Conservation (phyloP, 2,888 invertebrate species). For the Apodemia duryi region DNA sequence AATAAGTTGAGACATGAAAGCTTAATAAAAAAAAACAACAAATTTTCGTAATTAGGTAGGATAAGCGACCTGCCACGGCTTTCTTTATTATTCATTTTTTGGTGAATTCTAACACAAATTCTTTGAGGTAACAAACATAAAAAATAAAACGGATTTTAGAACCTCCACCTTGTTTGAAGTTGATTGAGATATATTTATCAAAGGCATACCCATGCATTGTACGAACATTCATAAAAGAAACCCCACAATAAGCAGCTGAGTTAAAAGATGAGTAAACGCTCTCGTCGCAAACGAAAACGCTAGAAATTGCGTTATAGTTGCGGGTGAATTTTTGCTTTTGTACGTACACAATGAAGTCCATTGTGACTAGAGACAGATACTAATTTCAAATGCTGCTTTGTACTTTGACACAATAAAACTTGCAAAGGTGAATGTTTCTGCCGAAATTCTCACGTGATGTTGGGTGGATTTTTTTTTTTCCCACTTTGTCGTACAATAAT, state of each 20-base stretch:
- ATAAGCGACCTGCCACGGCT: no score
- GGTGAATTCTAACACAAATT: no score
- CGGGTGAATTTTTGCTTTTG: conserved; percentile 47
- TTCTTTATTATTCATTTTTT: no score
- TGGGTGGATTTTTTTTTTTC: neutral
- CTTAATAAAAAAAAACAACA: no score
- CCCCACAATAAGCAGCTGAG: conserved; percentile 43
- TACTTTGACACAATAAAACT: conserved; percentile 45
- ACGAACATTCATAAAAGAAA: conserved; percentile 46
- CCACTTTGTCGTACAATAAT: neutral
- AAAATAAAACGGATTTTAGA: no score
- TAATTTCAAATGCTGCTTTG: conserved; percentile 56
- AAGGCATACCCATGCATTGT: neutral
- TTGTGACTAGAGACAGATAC: conserved; percentile 60
- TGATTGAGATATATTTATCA: no score
- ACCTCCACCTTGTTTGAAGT: no score
- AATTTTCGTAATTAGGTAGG: no score
- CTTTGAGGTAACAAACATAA: no score
- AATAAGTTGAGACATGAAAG: no score
- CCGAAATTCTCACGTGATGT: neutral
- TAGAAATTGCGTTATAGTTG: conserved; percentile 53
- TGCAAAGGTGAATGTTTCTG: conserved; percentile 35
- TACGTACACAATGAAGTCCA: conserved; percentile 48
- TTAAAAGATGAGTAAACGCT: conserved; percentile 44
- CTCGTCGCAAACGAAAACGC: conserved; percentile 44